phyloP scores from a whole-genome alignment of 2,888 invertebrate species.

The Mythimna lalbum region DNA sequence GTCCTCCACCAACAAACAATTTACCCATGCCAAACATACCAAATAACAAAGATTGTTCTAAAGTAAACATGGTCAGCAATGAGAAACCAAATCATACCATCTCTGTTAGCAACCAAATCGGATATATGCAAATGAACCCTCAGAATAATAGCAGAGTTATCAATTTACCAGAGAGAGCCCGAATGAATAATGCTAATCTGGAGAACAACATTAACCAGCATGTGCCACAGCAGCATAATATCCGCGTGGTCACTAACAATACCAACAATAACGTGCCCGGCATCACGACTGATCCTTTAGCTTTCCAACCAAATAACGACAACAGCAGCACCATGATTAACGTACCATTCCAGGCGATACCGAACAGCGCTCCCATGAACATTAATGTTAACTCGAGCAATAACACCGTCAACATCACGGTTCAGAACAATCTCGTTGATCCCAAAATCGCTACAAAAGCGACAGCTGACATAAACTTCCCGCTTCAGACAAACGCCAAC shows the following conservation, averaged over 20 bases:
- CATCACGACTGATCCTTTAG: constrained; percentile 79
- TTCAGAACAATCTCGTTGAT: constrained; percentile 88
- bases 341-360: constrained; percentile 88
- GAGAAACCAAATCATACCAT: constrained; percentile 86
- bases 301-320: constrained; percentile 86
- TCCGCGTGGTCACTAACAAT: constrained; percentile 86
- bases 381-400: constrained; percentile 89
- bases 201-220: constrained; percentile 84
- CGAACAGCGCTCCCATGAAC: constrained; percentile 89
- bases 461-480: constrained; percentile 83
- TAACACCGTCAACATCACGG: constrained; percentile 88
- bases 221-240: constrained; percentile 86
- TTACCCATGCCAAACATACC: constrained; percentile 78
- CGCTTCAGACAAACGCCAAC: constrained; percentile 81
- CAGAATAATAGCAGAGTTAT: constrained; percentile 86
- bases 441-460: constrained; percentile 88
- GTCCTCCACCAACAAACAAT: constrained; percentile 77
- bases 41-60: constrained; percentile 83
- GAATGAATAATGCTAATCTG: constrained; percentile 79
- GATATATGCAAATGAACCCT: constrained; percentile 87
- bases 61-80: constrained; percentile 81
- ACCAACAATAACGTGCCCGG: constrained; percentile 78
- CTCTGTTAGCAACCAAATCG: constrained; percentile 85
- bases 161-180: constrained; percentile 85
- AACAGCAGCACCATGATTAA: constrained; percentile 87